phyloP scores from a whole-genome alignment of 2,888 invertebrate genomes.

The Folsomia manolachei region DNA sequence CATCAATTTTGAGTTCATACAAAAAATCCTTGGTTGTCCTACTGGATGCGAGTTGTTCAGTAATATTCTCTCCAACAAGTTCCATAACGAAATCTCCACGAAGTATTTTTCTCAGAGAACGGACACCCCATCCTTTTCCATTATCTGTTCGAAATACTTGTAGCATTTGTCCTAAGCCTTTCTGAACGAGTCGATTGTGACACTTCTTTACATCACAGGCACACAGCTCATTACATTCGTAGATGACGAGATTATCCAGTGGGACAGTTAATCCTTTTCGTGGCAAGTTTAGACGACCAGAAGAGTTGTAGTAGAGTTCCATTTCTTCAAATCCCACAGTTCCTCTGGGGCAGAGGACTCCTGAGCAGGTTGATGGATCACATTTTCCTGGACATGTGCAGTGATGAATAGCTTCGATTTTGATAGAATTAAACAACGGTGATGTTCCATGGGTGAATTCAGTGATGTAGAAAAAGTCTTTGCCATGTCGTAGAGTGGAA shows the following conservation, averaged over 20 bases:
- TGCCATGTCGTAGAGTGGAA: neutral
- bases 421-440: neutral
- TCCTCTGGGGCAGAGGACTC: neutral
- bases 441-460: neutral
- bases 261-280: neutral
- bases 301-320: neutral
- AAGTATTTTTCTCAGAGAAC: neutral
- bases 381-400: neutral
- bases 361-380: neutral
- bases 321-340: neutral
- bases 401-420: no score
- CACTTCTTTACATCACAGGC: neutral
- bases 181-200: neutral
- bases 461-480: neutral
- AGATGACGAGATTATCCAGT: neutral
- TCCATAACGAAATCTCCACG: neutral
- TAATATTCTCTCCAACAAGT: neutral
- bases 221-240: neutral
- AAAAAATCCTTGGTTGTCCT: neutral
- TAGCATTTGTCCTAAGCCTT: neutral
- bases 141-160: neutral
- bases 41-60: neutral
- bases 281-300: neutral
- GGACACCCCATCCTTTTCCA: neutral
- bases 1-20: neutral